Conservation (phyloP, 2,113 vertebrate species). For the Salminus brasiliensis region DNA sequence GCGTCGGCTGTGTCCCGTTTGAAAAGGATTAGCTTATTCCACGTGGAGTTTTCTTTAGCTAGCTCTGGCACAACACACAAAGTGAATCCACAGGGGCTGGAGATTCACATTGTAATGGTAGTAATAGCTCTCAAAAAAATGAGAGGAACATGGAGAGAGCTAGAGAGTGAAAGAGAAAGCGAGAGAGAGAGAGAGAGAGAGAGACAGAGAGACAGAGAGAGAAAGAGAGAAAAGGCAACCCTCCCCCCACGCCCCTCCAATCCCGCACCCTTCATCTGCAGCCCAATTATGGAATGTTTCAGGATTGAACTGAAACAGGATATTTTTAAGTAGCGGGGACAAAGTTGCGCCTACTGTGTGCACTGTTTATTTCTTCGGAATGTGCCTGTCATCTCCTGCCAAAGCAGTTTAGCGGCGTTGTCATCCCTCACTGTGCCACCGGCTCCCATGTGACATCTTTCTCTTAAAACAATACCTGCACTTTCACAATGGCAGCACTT, state of each 20-base stretch:
- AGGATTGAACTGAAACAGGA: conserved; percentile 70
- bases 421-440: conserved; percentile 63
- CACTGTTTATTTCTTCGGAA: conserved; percentile 73
- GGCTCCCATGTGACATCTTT: conserved; percentile 65
- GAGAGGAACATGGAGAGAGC: background rate
- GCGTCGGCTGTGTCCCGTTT: conserved; percentile 64
- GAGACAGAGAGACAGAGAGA: background rate
- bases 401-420: conserved; percentile 77
- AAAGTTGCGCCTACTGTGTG: conserved; percentile 62
- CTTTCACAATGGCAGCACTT: conserved; percentile 69
- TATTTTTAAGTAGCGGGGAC: conserved; percentile 76
- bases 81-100: conserved; percentile 65
- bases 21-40: conserved; percentile 72
- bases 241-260: conserved; percentile 54
- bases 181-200: background rate
- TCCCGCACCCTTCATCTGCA: conserved; percentile 57
- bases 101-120: conserved; percentile 71
- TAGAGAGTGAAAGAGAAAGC: background rate
- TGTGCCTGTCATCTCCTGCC: conserved; percentile 76
- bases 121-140: conserved; percentile 64
- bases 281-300: conserved; percentile 65
- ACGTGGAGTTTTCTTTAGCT: conserved; percentile 66
- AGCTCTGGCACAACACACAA: conserved; percentile 65
- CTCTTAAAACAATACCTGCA: conserved; percentile 76
- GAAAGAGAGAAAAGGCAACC: background rate